Conservation (phyloP, 1,140 invertebrate genomes). For the Dinoponera quadriceps region DNA sequence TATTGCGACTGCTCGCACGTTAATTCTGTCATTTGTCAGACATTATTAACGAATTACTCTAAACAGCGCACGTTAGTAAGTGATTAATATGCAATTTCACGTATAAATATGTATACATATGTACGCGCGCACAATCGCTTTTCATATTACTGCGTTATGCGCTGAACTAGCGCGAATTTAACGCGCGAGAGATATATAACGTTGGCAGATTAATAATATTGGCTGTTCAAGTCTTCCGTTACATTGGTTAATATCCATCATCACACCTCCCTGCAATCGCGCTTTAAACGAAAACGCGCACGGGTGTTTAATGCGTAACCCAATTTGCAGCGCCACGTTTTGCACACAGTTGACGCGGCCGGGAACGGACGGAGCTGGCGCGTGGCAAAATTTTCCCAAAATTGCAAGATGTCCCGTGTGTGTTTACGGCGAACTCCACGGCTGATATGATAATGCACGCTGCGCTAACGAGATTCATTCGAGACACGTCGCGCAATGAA, state of each 20-base stretch:
- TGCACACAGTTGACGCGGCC: background rate
- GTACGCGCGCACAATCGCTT: no score
- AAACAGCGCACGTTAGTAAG: slow-evolving; percentile 11
- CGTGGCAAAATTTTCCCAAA: background rate
- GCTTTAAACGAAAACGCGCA: slow-evolving; percentile 3
- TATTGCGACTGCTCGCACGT: background rate
- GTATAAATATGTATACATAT: background rate
- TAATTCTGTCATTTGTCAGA: background rate
- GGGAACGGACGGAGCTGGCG: background rate
- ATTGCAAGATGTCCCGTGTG: background rate
- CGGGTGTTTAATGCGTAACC: slow-evolving; percentile 8
- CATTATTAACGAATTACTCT: background rate
- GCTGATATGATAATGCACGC: background rate
- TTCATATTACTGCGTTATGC: background rate
- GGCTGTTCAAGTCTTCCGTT: background rate
- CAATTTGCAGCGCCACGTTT: slow-evolving; percentile 7
- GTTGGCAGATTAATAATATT: slow-evolving; percentile 14
- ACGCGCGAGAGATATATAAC: background rate
- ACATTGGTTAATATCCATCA: background rate
- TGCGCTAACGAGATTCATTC: background rate
- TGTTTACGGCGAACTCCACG: background rate
- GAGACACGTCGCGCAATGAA: slow-evolving; percentile 14
- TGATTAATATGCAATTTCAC: slow-evolving; percentile 13
- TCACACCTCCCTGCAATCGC: background rate
- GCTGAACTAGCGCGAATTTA: background rate